Base-by-base conservation (phyloP, 2,888 invertebrate genomes). In the Platycheirus albimanus region DNA sequence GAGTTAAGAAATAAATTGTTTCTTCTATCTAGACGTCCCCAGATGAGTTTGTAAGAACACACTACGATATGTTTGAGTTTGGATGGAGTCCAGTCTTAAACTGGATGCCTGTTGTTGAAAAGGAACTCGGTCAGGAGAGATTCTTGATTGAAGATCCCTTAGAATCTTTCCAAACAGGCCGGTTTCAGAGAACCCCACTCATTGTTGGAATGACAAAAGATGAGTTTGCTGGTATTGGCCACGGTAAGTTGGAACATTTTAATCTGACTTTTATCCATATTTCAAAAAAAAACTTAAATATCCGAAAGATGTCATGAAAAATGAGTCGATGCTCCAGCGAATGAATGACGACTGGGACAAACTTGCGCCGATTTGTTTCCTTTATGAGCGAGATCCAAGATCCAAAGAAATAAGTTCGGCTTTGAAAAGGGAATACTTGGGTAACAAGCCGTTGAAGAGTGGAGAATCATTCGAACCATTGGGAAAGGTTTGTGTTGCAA, bases 31-130 rank as follows among this genome's bases (percentile, higher is more conserved):
- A 86, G 80, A 90, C 87, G 77, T 85, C 89, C 1, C 87, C 87
- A 78, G 43, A 85, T 58, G 89, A 88, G 11, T 89, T 87, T 80
- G 88, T 88, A 0, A 84, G 79, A 52, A 87, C 88, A 0, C 84
- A 86, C 13, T 20, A 38, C 0, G 86, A 85, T 1, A 89, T 90
- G 88, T 90, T 90, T 79, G 89, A 89, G 13, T 86, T 88, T 20
- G 88, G 87, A 15, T 86, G 86, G 85, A 87, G 86, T 86, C 90
- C 90, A 0, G 85, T 89, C 3, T 72, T 87, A 2, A 87, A 93
- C 13, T 95, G 94, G 94, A 86, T 86, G 3, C 93, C 94, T 1
- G 93, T 95, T 0, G 91, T 95, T 6, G 95, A 95, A 87, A 91
- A 91, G 0, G 93, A 94, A 86, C 92, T 93, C 71, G 94, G 94